Base-by-base conservation (phyloP, 2,797 vertebrate genomes). In the Carduelis carduelis region DNA sequence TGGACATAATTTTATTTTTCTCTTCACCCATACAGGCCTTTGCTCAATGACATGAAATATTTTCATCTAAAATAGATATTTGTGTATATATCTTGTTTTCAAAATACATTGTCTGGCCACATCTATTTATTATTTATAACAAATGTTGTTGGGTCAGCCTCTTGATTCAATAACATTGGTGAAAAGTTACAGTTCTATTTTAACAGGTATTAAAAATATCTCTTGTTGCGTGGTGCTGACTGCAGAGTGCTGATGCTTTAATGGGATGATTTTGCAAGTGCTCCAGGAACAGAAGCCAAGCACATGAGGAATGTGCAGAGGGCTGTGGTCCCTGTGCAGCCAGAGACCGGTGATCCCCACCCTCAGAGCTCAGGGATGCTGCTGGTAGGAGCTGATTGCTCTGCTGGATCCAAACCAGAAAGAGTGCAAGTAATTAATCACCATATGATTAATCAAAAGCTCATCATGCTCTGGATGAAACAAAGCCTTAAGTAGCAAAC, bases 381-480 rank as follows among this genome's bases (percentile, higher is more conserved):
- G 65, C 89, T 69, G 57, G 20, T 76, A 92, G 77, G 69, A 90
- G 79, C 92, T 88, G 79, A 86, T 88, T 83, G 84, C 92, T 46
- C 3, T 86, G 92, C 92, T 89, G 82, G 91, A 59, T 78, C 66
- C 35, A 17, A 80, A 71, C 72, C 69, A 35, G 63, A 52, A 74
- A 8, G 28, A 76, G 84, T 34, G 72, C 35, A 26, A 68, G 74
- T 93, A 93, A 96, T 96, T 96, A 95, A 95, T 94, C 93, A 92
- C 72, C 4, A 1, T 91, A 69, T 93, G 91, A 95, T 95, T 94
- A 96, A 96, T 88, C 87, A 86, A 86, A 87, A 92, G 69, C 85
- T 86, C 75, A 24, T 92, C 35, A 0, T 55, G 76, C 60, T 74
- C 69, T 81, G 79, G 76, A 15, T 63, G 91, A 79, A 89, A 75